A percentile compares a stretch with the other conserved stretches of the same genome.
Conservation (phyloP, 2,888 invertebrate genomes). For the Isoperla grammatica region DNA sequence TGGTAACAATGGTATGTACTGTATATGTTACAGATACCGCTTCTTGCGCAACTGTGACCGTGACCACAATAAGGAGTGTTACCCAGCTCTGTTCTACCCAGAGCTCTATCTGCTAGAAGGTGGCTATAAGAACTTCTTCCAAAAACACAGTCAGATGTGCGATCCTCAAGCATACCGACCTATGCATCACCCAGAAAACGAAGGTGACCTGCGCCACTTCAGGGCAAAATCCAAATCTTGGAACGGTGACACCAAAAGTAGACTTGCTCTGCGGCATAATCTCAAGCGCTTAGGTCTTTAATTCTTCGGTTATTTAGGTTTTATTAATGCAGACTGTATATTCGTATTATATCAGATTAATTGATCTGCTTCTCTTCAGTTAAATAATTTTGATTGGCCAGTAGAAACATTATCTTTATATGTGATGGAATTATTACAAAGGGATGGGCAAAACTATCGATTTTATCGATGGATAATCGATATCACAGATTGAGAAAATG, state of each 20-base stretch:
- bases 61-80: constrained; percentile 67
- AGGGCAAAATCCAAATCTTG: constrained; percentile 72
- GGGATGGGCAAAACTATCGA: no score
- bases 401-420: no score
- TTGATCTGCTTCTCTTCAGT: no score
- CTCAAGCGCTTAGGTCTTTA: constrained; percentile 29
- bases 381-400: no score
- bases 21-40: constrained; percentile 55
- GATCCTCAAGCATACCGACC: constrained; percentile 70
- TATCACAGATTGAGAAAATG: no score
- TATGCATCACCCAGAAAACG: constrained; percentile 80
- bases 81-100: constrained; percentile 83
- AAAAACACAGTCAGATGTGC: constrained; percentile 60
- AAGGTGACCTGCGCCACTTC: constrained; percentile 64
- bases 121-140: constrained; percentile 81
- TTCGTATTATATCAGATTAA: no score
- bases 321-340: no score
- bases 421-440: no score
- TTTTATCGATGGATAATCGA: no score
- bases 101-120: constrained; percentile 91
- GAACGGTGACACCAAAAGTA: constrained; percentile 48
- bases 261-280: constrained; percentile 23
- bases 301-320: not conserved
- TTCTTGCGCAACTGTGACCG: constrained; percentile 81
- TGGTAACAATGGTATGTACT: no score